These are phyloP conservation scores for Catonia carolina DNA, from an alignment of 2,888 invertebrate genomes.

Conservation along the genomic window DNA sequence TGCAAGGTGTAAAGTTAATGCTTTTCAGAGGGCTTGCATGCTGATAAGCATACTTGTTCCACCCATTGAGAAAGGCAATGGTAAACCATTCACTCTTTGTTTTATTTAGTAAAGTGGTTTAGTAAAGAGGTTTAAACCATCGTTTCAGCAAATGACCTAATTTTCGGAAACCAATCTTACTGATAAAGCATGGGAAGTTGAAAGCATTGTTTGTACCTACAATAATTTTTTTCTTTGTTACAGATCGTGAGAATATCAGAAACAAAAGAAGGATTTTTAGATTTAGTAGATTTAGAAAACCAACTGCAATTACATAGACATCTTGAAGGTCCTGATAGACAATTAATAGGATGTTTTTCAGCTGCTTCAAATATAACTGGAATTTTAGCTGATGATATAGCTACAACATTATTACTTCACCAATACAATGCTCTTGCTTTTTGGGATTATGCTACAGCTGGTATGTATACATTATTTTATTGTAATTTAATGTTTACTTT, in stretches of 20 bases:
- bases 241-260: conserved; percentile 74
- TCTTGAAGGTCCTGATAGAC: conserved; percentile 44
- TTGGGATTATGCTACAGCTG: conserved; percentile 86
- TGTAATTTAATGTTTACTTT: not conserved
- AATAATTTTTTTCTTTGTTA: conserved; percentile 28
- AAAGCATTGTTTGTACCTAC: too few species aligned
- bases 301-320: conserved; percentile 57
- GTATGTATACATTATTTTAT: conserved; percentile 37
- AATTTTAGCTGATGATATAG: conserved; percentile 74
- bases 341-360: conserved; percentile 76
- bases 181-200: too few species aligned
- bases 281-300: conserved; percentile 64
- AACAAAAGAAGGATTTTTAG: conserved; percentile 70
- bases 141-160: too few species aligned
- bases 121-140: too few species aligned
- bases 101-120: too few species aligned
- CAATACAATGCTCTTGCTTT: conserved; percentile 75
- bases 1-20: too few species aligned
- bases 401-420: conserved; percentile 72
- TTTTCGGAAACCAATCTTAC: too few species aligned
- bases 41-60: too few species aligned
- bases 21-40: too few species aligned
- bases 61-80: too few species aligned
- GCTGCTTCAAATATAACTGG: conserved; percentile 87
- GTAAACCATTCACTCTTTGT: too few species aligned